phyloP scores from a whole-genome alignment of 2,888 invertebrate genomes.

The Phoronis australis region DNA sequence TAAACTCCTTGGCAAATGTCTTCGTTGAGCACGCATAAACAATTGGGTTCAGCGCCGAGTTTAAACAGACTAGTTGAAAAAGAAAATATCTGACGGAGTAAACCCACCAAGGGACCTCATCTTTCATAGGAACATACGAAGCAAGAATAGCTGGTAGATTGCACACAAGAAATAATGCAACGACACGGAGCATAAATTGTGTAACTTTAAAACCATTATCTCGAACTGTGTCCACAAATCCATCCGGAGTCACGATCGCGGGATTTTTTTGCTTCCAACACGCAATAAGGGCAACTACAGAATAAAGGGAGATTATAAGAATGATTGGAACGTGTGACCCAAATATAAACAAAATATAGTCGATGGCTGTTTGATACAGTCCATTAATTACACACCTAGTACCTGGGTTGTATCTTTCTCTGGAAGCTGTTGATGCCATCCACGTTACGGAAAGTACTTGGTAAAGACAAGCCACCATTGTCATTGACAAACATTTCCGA shows the following conservation, averaged over 20 bases:
- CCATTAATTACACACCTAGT: neutral
- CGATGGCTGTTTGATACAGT: no score
- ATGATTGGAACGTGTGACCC: neutral
- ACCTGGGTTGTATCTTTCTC: no score
- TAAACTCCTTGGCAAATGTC: neutral
- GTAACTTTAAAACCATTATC: neutral
- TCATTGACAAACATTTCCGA: neutral
- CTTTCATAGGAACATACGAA: neutral
- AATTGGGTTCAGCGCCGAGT: neutral
- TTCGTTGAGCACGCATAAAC: neutral
- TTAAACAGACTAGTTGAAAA: neutral
- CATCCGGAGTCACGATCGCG: neutral
- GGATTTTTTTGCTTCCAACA: neutral
- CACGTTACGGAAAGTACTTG: no score
- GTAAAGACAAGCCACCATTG: neutral
- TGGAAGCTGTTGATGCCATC: no score
- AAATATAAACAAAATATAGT: no score
- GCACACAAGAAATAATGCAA: neutral
- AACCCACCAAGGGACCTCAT: neutral
- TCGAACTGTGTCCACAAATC: neutral
- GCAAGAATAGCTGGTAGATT: neutral
- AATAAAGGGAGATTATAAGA: neutral
- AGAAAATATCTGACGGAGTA: neutral
- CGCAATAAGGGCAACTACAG: neutral
- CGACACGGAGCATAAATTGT: neutral